These are phyloP conservation scores for Andrena praecox DNA, from an alignment of 2,888 invertebrate genomes.

Conservation along the genomic window DNA sequence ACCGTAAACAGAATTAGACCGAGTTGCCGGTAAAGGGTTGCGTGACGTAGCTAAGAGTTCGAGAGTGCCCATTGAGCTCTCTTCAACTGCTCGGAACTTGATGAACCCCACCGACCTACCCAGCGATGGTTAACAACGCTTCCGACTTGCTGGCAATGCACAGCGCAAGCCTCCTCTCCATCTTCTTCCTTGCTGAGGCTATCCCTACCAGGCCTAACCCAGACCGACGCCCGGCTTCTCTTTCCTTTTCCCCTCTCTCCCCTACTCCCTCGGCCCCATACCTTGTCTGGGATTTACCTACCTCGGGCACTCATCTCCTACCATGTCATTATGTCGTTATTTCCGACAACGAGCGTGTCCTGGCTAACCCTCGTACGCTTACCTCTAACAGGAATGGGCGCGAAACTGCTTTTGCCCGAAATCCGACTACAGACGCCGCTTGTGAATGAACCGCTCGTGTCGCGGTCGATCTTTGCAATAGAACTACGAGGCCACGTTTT, in stretches of 20 bases:
- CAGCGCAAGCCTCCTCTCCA: slow-evolving; percentile 10
- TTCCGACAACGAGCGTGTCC: slow-evolving; percentile 84
- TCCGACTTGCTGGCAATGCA: slow-evolving; percentile 51
- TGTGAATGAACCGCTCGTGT: slow-evolving; percentile 60
- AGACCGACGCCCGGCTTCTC: slow-evolving; percentile 56
- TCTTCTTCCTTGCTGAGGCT: slow-evolving; percentile 28
- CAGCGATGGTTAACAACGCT: slow-evolving; percentile 68
- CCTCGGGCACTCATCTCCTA: slow-evolving; percentile 82
- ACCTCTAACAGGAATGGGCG: slow-evolving; percentile 69
- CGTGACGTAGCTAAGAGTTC: slow-evolving; percentile 66
- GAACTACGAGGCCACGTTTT: slow-evolving; percentile 39
- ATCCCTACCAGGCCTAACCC: slow-evolving; percentile 26
- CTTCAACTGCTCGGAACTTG: slow-evolving; percentile 73
- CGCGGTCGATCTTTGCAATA: slow-evolving; percentile 47
- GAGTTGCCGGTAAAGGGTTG: slow-evolving; percentile 68
- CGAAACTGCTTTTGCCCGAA: slow-evolving; percentile 68
- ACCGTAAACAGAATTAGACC: slow-evolving; percentile 71
- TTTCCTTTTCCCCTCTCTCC: slow-evolving; percentile 27
- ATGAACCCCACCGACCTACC: slow-evolving; percentile 72
- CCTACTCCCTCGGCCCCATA: slow-evolving; percentile 46
- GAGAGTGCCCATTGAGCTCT: slow-evolving; percentile 74
- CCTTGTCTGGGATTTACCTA: slow-evolving; percentile 80
- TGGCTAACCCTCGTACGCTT: slow-evolving; percentile 75
- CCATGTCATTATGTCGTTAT: slow-evolving; percentile 85
- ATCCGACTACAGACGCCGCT: slow-evolving; percentile 68